These are phyloP conservation scores for Augochlora pura DNA, from an alignment of 1,140 invertebrate species.

Conservation along the genomic window DNA sequence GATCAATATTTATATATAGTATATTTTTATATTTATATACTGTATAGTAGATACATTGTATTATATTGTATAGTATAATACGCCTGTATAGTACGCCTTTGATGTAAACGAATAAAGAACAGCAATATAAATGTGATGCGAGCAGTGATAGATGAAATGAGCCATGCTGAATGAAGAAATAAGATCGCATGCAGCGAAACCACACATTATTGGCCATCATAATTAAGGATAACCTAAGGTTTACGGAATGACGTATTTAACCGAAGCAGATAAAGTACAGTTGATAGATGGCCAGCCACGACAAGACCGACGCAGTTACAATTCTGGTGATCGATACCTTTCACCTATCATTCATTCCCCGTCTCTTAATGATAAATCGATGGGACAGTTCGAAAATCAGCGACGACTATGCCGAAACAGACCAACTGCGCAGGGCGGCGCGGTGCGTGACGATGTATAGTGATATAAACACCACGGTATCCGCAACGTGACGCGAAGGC, in stretches of 20 bases:
- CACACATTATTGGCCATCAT: background rate
- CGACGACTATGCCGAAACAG: background rate
- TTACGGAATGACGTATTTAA: background rate
- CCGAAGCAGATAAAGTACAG: background rate
- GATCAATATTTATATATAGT: too few relatives aligned
- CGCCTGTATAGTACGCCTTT: too few relatives aligned
- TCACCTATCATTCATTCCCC: background rate
- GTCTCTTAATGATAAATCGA: background rate
- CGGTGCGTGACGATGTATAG: constrained; percentile 13
- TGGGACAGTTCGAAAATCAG: background rate
- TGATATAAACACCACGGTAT: constrained; percentile 42
- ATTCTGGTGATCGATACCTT: background rate
- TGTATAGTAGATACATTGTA: too few relatives aligned
- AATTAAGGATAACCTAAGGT: background rate
- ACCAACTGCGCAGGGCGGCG: background rate
- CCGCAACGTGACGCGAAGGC: constrained; percentile 18
- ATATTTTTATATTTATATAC: too few relatives aligned
- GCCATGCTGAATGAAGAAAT: background rate
- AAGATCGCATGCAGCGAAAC: background rate
- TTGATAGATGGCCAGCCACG: background rate
- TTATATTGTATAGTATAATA: too few relatives aligned
- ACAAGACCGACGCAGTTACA: background rate
- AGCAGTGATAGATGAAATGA: background rate
- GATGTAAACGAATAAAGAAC: background rate
- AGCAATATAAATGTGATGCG: background rate